Evolutionary conservation across 2,797 vertebrate genomes (phyloP), one percentile per base, ranked within the genome.

Genomic region (Columba guinea): DNA sequence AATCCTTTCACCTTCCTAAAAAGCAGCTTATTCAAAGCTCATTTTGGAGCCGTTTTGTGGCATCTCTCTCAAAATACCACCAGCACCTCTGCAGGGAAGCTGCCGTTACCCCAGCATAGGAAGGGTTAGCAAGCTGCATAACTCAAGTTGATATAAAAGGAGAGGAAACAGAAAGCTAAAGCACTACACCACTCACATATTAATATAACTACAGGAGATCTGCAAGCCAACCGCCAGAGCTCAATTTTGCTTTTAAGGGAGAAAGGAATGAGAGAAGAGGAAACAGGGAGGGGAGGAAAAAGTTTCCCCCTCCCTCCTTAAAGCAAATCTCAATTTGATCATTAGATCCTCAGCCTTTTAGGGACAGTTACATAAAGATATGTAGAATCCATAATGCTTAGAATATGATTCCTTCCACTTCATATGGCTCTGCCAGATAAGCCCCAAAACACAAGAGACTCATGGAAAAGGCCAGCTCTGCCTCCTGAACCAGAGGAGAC

Each of bases 351-450:
- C 52, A 7, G 53, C 71, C 77, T 86, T 89, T 37, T 30, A 69
- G 58, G 34, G 51, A 10, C 76, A 48, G 80, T 90, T 94, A 89
- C 49, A 41, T 94, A 89, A 96, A 96, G 79, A 35, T 3, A 73
- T 0, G 48, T 30, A 41, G 84, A 79, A 91, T 13, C 65, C 17
- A 8, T 58, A 60, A 37, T 1, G 35, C 62, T 39, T 2, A 46
- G 68, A 37, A 35, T 0, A 81, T 59, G 78, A 73, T 37, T 68
- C 70, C 59, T 60, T 75, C 10, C 63, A 37, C 58, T 64, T 46
- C 15, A 7, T 12, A 64, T 56, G 70, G 77, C 89, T 87, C 46
- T 46, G 75, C 32, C 34, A 26, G 79, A 35, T 35, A 60, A 63
- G 35, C 12, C 52, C 65, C 2, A 41, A 58, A 59, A 34, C 63